These are phyloP conservation scores for Polylopha cassiicola DNA, from an alignment of 2,888 invertebrate genomes.

Conservation along the genomic window DNA sequence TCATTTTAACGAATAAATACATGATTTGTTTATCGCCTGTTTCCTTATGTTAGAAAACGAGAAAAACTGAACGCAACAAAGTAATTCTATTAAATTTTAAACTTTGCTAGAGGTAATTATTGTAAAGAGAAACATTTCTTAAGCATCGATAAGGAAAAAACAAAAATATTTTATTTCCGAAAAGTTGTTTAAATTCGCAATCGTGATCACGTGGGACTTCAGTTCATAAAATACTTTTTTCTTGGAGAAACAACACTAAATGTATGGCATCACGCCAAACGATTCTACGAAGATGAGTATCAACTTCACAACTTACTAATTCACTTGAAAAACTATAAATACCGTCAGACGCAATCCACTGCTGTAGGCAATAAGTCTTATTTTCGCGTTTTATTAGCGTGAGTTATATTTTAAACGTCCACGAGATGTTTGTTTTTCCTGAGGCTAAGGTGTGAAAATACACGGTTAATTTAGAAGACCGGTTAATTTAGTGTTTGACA, in stretches of 20 bases:
- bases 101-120: too few species aligned
- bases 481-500: constrained; percentile 17
- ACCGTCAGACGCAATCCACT: too few species aligned
- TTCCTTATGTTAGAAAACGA: too few species aligned
- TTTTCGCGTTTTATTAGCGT: neutral
- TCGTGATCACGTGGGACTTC: constrained; percentile 1
- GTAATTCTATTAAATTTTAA: too few species aligned
- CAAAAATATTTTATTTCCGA: constrained; percentile 4
- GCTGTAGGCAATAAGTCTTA: neutral
- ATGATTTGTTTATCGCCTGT: too few species aligned
- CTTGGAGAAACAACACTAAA: constrained; percentile 14
- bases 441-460: constrained; percentile 16
- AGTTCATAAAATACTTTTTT: constrained; percentile 20
- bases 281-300: constrained; percentile 13
- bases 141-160: constrained; percentile 9
- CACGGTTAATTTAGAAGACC: constrained; percentile 12
- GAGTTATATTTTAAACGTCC: neutral
- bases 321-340: neutral
- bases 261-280: constrained; percentile 9
- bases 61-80: too few species aligned
- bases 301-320: constrained; percentile 5
- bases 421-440: neutral
- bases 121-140: too few species aligned
- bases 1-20: too few species aligned
- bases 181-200: constrained; percentile 11